phyloP scores from a whole-genome alignment of 2,888 invertebrate species.

The Euspilapteryx auroguttella region DNA sequence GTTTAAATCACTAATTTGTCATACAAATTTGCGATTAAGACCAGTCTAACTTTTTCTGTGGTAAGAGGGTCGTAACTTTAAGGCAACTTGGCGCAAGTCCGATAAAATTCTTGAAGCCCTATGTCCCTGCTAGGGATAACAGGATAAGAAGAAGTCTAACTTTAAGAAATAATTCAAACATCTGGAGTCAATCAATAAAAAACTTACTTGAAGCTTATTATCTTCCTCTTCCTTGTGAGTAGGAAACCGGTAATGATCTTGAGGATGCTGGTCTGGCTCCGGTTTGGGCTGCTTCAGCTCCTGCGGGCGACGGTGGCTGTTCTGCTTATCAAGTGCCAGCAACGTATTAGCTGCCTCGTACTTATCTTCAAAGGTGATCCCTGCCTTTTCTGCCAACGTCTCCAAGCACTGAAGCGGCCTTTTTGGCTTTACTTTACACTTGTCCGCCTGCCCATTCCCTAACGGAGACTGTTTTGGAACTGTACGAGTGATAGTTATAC shows the following conservation, averaged over 20 bases:
- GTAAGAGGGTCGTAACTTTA: no score
- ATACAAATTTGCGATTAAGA: no score
- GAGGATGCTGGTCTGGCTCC: conserved; percentile 31
- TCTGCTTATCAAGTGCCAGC: conserved; percentile 67
- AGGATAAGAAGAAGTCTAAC: no score
- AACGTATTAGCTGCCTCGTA: conserved; percentile 70
- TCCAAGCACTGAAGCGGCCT: conserved; percentile 68
- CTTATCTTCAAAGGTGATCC: conserved; percentile 74
- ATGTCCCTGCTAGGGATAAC: no score
- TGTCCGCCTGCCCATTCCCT: conserved; percentile 23
- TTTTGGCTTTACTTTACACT: conserved; percentile 32
- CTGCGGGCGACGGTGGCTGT: conserved; percentile 38
- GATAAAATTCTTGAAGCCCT: no score
- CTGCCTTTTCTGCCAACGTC: conserved; percentile 73
- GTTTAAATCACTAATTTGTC: no score
- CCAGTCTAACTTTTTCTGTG: no score
- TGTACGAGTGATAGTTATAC: conserved; percentile 49
- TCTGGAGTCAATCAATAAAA: no score
- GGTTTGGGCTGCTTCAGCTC: conserved; percentile 39
- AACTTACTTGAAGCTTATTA: conserved; percentile 35
- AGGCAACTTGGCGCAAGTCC: no score
- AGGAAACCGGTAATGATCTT: conserved; percentile 37
- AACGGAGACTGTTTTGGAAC: conserved; percentile 32
- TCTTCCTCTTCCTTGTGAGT: conserved; percentile 52
- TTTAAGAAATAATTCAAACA: no score